Evolutionary conservation across 1,140 invertebrate genomes (phyloP).

Genomic region (Rhyzopertha dominica): DNA sequence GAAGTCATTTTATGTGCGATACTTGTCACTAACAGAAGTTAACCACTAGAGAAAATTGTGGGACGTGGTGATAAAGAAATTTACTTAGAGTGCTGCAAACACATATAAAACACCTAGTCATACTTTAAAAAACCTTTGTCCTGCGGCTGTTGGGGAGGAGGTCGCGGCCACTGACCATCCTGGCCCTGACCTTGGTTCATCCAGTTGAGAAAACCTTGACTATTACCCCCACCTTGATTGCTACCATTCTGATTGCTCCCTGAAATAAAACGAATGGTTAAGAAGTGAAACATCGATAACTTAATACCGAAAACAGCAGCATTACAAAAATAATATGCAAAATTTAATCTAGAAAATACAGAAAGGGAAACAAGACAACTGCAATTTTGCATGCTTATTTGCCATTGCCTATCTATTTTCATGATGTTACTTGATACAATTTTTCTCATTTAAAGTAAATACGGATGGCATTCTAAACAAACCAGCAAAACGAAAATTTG

Average conservation of each 20-base stretch:
- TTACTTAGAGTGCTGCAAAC: background rate
- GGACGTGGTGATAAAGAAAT: background rate
- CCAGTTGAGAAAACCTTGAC: conserved; percentile 44
- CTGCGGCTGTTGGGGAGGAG: conserved; percentile 39
- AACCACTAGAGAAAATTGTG: too few relatives aligned
- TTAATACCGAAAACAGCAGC: too few relatives aligned
- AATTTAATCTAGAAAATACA: conserved; percentile 1
- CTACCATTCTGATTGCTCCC: conserved; percentile 38
- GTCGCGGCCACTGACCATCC: conserved; percentile 41
- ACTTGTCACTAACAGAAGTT: too few relatives aligned
- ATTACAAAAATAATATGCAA: background rate
- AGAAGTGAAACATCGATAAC: too few relatives aligned
- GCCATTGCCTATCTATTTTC: background rate
- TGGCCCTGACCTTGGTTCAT: conserved; percentile 39
- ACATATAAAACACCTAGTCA: too few relatives aligned
- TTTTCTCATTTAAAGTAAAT: background rate
- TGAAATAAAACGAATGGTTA: too few relatives aligned
- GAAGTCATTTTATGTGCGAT: too few relatives aligned
- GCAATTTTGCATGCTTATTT: background rate
- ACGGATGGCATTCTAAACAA: too few relatives aligned
- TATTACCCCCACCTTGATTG: conserved; percentile 38
- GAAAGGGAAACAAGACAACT: background rate
- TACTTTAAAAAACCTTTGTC: conserved; percentile 45
- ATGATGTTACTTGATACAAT: background rate
- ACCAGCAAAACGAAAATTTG: too few relatives aligned